Evolutionary conservation across 2,888 invertebrate species (phyloP), one percentile per base, ranked within the genome.

Genomic region (Linnaemya vulpina): DNA sequence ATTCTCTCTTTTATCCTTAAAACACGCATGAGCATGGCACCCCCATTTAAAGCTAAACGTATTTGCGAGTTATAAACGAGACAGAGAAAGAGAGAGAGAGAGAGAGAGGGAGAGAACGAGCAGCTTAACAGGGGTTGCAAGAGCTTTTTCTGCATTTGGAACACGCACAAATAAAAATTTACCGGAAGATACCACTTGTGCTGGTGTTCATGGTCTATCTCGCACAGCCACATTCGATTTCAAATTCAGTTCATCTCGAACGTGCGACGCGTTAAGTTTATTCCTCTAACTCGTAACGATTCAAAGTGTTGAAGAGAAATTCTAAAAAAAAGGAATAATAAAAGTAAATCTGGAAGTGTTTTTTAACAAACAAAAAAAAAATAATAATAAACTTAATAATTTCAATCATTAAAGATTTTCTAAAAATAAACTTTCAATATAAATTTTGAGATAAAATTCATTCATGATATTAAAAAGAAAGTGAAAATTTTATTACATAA

Each of bases 211-310:
- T 75, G 78, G 82, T 85, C 78, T 74, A 82, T 79, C 78, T 70
- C 74, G 58, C 58, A 71, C 73, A 80, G 84, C 71, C 75, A 63
- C 75, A 35, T 38, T 70, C 75, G 71, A 83, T 55, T 82, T 75
- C 49, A 60, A 67, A 87, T 87, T 88, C 87, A 88, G 88, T 88
- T 86, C 85, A 87, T 86, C 87, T 87, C 86, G 86, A 88, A 87
- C 90, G 89, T 89, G 90, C 90, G 89, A 87, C 89, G 90, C 87
- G 88, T 88, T 86, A 89, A 90, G 91, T 91, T 89, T 81, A 60
- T 82, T 75, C 79, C 82, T 79, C 75, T 46, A 78, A 65, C 46
- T 62, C 75, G 70, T 71, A 70, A 53, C 77, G 74, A 55, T 46
- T 70, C 10, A 20, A 68, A 62, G 60, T 67, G 43, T n/a, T 58